These are phyloP conservation scores for Rapana venosa DNA, from an alignment of 2,888 invertebrate genomes.

Conservation along the genomic window DNA sequence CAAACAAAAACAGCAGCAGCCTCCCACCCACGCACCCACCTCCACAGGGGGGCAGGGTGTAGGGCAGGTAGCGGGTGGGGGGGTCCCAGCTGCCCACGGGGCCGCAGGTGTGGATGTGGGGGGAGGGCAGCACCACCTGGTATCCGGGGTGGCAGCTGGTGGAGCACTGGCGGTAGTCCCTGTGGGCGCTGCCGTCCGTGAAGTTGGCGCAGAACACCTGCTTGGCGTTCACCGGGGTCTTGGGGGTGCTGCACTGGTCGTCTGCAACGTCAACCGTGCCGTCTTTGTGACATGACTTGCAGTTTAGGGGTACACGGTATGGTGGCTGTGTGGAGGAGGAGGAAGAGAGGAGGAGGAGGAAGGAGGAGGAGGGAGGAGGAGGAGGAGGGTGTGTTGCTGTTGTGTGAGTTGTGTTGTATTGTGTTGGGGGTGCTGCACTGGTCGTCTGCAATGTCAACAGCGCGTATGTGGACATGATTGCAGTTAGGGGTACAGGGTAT, in stretches of 20 bases:
- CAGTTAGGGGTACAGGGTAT: too few species aligned
- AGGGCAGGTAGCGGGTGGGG: constrained; percentile 49
- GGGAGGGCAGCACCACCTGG: constrained; percentile 82
- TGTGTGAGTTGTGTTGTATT: too few species aligned
- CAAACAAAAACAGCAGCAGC: not conserved
- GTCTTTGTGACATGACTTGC: too few species aligned
- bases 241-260: constrained; percentile 47
- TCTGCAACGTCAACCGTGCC: constrained; percentile 29
- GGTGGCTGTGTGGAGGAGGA: too few species aligned
- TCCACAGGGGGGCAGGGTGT: constrained; percentile 66
- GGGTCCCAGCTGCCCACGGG: constrained; percentile 94
- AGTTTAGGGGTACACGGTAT: too few species aligned
- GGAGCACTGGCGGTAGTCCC: constrained; percentile 48
- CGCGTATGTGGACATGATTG: too few species aligned
- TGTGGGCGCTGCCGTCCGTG: constrained; percentile 28
- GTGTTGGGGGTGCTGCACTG: too few species aligned
- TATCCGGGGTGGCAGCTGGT: constrained; percentile 49
- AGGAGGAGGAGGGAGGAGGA: too few species aligned
- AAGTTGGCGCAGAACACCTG: constrained; percentile 43
- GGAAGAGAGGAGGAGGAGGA: too few species aligned
- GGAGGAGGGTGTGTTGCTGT: too few species aligned
- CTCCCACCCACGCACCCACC: constrained; percentile 66
- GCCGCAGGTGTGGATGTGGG: constrained; percentile 97
- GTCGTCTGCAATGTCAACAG: too few species aligned
- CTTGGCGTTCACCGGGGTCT: constrained; percentile 51